Evolutionary conservation across 2,113 vertebrate genomes (phyloP).

Genomic region (Pseudorasbora parva): DNA sequence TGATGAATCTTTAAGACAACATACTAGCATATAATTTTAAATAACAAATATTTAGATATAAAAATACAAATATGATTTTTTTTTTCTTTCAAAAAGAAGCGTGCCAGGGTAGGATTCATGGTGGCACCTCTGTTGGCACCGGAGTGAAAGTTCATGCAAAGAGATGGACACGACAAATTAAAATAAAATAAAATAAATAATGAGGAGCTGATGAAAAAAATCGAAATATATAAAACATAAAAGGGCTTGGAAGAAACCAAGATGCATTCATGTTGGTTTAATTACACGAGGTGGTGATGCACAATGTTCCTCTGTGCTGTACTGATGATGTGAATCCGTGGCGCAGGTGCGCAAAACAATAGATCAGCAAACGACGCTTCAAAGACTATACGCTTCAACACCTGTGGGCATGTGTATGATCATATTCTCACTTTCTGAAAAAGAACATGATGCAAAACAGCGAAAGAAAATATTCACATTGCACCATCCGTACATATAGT

Average conservation of each 20-base stretch:
- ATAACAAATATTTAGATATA: conserved; percentile 97
- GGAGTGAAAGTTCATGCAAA: conserved; percentile 90
- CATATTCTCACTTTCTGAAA: conserved; percentile 37
- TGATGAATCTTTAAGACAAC: conserved; percentile 84
- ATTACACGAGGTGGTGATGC: conserved; percentile 29
- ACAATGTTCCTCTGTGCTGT: conserved; percentile 18
- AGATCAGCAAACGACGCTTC: conserved; percentile 34
- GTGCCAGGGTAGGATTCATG: conserved; percentile 82
- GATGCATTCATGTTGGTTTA: conserved; percentile 11
- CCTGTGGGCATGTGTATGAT: conserved; percentile 53
- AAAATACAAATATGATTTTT: conserved; percentile 95
- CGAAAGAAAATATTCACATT: conserved; percentile 72
- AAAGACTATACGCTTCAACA: conserved; percentile 35
- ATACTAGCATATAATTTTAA: conserved; percentile 87
- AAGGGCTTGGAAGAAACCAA: conserved; percentile 67
- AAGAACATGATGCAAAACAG: conserved; percentile 53
- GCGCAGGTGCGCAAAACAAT: conserved; percentile 41
- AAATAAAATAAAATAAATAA: conserved; percentile 2
- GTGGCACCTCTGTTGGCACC: conserved; percentile 83
- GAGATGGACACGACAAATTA: conserved; percentile 83
- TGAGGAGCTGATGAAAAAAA: conserved; percentile 60
- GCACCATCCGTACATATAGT: conserved; percentile 72
- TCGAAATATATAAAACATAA: conserved; percentile 61
- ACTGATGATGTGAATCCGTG: conserved; percentile 21
- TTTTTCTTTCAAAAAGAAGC: conserved; percentile 84